Evolutionary conservation across 2,888 invertebrate genomes (phyloP), one percentile per base, ranked within the genome.

Genomic region (Cactoblastis cactorum): DNA sequence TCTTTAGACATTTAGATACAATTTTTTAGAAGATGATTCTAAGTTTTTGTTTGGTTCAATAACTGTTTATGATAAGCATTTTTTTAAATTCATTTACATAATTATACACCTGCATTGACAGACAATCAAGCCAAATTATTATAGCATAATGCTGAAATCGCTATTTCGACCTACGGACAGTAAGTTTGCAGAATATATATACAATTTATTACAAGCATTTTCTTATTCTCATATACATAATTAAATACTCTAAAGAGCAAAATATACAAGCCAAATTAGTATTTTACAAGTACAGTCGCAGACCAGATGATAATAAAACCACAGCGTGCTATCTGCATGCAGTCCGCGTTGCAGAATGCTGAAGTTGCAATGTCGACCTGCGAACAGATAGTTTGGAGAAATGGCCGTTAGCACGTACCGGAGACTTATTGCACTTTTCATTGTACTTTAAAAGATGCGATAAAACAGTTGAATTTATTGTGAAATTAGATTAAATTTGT

Each of bases 291-390:
- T 4, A 5, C 5, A 22, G 22, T 5, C 9, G 3, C 8, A 35
- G 15, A 3, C 35, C 3, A 35, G 12, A 15, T 2, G 15, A 35
- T 41, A 32, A 32, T 15, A 32, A 45, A 17, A 32, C n/a, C 18
- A 1, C 15, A 15, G 11, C 8, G 33, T n/a, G 14, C 18, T 38
- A 70, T 77, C 80, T 73, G 68, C 69, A 80, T 80, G 76, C 72
- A 52, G 52, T 54, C 39, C 55, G 55, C 65, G 66, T 63, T 46
- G 58, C 61, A 57, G 67, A 71, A 75, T 77, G 69, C 62, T 62
- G 58, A 64, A 72, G 65, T 69, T 70, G 71, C 68, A 59, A 66
- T 71, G 67, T 74, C 74, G 66, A 67, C 69, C 73, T 76, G 71
- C 67, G 57, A 63, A 67, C 69, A 71, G 77, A 76, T 75, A 74